A percentile compares a stretch with the other conserved stretches of the same genome.
phyloP scores from a whole-genome alignment of 2,113 vertebrate genomes.

The Xenopus tropicalis region DNA sequence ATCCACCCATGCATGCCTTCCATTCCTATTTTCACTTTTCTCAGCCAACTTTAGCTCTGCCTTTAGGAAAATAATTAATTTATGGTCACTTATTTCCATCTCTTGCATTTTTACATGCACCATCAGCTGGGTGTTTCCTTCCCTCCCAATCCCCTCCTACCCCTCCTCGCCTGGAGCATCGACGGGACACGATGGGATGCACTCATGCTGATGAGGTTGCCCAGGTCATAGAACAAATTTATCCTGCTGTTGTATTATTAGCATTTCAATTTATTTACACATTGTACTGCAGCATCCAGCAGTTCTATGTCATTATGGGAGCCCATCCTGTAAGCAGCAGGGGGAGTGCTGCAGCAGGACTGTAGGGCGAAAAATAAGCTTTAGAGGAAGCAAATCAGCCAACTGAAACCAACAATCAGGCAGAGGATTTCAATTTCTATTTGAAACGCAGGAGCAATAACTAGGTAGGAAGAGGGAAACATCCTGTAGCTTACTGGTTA shows the following conservation, averaged over 20 bases:
- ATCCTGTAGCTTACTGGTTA: conserved; percentile 9
- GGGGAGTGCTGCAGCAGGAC: conserved; percentile 24
- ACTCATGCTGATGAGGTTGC: conserved; percentile 19
- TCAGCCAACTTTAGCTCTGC: too few species aligned
- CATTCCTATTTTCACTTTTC: too few species aligned
- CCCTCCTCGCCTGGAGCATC: conserved; percentile 2
- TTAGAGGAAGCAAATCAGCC: conserved; percentile 14
- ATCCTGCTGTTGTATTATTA: conserved; percentile 46
- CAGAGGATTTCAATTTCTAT: conserved; percentile 32
- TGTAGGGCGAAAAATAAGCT: background rate
- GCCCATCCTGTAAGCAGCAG: conserved; percentile 45
- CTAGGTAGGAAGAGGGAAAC: conserved; percentile 17
- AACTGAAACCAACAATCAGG: conserved; percentile 40
- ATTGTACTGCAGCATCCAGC: conserved; percentile 41
- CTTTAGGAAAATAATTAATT: background rate
- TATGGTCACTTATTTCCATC: conserved; percentile 23
- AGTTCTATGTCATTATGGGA: conserved; percentile 42
- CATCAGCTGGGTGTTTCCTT: conserved; percentile 14
- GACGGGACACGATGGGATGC: conserved; percentile 25
- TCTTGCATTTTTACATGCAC: background rate
- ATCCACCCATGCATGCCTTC: too few species aligned
- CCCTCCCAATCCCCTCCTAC: background rate
- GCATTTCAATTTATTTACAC: conserved; percentile 49
- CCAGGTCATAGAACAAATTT: conserved; percentile 33
- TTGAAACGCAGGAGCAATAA: conserved; percentile 29